Evolutionary conservation across 2,113 vertebrate genomes (phyloP).

Genomic region (Proterorhinus semilunaris): DNA sequence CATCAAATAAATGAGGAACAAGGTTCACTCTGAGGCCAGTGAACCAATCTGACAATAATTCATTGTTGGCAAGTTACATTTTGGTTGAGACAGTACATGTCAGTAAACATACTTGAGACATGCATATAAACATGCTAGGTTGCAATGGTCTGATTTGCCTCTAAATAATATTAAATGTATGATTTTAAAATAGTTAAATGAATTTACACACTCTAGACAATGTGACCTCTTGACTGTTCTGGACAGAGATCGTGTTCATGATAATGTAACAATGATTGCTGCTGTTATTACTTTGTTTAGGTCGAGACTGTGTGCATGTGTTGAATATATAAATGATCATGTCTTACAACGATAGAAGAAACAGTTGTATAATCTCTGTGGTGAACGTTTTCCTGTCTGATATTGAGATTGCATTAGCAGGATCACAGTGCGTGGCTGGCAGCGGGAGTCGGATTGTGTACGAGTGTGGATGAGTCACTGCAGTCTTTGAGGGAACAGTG

Average conservation of each 20-base stretch:
- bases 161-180: too few relatives aligned
- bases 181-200: too few relatives aligned
- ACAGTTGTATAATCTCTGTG: slow-evolving; percentile 5
- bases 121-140: too few relatives aligned
- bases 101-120: too few relatives aligned
- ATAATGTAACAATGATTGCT: background rate
- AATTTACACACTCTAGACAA: too few relatives aligned
- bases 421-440: slow-evolving; percentile 8
- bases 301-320: background rate
- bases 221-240: too few relatives aligned
- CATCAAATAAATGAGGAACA: background rate
- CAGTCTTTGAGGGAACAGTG: slow-evolving; percentile 48
- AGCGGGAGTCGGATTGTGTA: slow-evolving; percentile 37
- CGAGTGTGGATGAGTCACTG: slow-evolving; percentile 58
- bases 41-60: too few relatives aligned
- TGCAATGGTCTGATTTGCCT: too few relatives aligned
- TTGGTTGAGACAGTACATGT: background rate
- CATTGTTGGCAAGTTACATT: too few relatives aligned
- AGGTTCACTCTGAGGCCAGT: background rate
- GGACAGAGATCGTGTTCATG: too few relatives aligned
- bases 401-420: slow-evolving; percentile 11
- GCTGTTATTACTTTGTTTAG: background rate
- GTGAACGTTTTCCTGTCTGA: slow-evolving; percentile 4
- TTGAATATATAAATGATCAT: background rate
- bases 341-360: background rate